Base-by-base conservation (phyloP, 2,113 vertebrate genomes). In the Lepus timidus region DNA sequence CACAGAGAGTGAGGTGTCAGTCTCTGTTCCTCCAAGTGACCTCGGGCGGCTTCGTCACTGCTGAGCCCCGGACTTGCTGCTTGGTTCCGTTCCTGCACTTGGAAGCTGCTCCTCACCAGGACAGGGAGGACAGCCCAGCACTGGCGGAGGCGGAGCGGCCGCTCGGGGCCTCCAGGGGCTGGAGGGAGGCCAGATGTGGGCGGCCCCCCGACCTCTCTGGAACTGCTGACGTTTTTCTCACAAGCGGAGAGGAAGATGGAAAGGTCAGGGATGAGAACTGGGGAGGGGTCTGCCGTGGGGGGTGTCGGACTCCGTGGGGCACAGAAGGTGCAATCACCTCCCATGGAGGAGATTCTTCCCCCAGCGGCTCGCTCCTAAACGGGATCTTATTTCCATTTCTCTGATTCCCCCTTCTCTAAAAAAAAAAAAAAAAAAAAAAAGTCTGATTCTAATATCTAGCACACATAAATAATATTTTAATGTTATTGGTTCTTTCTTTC, bases 401-500 rank as follows among this genome's bases (percentile, higher is more conserved):
- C 97, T 98, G 97, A 98, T 88, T 84, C 96, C 90, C 76, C 76
- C 81, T 94, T 83, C 83, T 84, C n/a, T 67, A n/a, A n/a, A n/a
- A n/a, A n/a, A n/a, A n/a, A 58, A 58, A 58, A 97, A 97, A 95
- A 97, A 93, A 97, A 97, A 98, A 97, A 97, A 98, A 98, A 98
- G 96, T 98, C 95, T 96, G 90, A 97, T 96, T 97, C 98, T 98
- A 98, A 97, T 97, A 97, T 96, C 97, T 98, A 98, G 97, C 98
- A 97, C 97, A 97, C 98, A 98, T 98, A 98, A 98, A 98, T 98
- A 98, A 98, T 97, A 98, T 97, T 97, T 97, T 98, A 97, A 98
- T 96, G 91, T 95, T 95, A 97, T 97, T 97, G 95, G 90, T 62
- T 97, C 95, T 98, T 97, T 97, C 90, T 98, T 93, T 98, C 95